Evolutionary conservation across 2,888 invertebrate genomes (phyloP).

Genomic region (Gasteruption jaculator): DNA sequence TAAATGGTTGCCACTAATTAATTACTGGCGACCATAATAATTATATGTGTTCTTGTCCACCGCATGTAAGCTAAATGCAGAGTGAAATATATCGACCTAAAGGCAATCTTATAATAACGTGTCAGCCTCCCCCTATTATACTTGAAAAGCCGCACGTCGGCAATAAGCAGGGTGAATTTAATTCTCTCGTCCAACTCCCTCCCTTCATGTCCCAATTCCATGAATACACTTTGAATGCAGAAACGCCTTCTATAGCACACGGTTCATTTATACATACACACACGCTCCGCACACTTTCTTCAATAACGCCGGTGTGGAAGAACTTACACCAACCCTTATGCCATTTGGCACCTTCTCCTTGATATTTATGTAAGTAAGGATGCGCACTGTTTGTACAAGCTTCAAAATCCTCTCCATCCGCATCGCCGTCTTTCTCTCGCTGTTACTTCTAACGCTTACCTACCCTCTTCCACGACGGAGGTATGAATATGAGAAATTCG

Average conservation of each 20-base stretch:
- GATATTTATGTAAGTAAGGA: conserved; percentile 29
- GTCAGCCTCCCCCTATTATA: conserved; percentile 23
- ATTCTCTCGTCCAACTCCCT: conserved; percentile 33
- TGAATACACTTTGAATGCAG: conserved; percentile 37
- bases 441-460: conserved; percentile 3
- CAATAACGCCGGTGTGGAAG: no score
- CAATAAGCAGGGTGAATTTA: conserved; percentile 41
- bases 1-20: no score
- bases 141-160: conserved; percentile 32
- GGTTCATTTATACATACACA: no score
- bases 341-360: conserved; percentile 34
- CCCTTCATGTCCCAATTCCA: conserved; percentile 35
- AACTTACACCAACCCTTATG: conserved; percentile 28
- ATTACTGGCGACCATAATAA: no score
- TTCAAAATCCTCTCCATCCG: conserved; percentile 1
- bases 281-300: no score
- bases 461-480: not conserved
- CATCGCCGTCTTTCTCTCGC: not conserved
- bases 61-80: no score
- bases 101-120: conserved; percentile 29
- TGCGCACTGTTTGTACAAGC: conserved; percentile 4
- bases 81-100: no score
- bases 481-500: no score
- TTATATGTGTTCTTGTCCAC: no score
- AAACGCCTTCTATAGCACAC: no score